phyloP scores from a whole-genome alignment of 2,888 invertebrate genomes.

The Torymus auratus region DNA sequence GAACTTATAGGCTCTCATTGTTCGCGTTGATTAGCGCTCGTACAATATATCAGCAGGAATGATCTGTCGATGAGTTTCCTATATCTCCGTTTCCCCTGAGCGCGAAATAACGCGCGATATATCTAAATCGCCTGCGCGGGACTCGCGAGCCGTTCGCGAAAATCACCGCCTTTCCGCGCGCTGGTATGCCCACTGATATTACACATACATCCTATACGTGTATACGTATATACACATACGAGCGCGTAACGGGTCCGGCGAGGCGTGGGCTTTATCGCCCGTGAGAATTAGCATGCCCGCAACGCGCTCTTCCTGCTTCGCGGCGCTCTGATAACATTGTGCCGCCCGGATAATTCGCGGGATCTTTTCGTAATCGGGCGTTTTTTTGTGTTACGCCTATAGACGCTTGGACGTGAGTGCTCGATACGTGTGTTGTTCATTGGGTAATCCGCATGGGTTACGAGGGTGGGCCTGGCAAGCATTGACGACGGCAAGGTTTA shows the following conservation, averaged over 20 bases:
- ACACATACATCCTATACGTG: neutral
- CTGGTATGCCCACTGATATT: neutral
- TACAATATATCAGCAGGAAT: no score
- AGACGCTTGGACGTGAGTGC: no score
- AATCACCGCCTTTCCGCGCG: no score
- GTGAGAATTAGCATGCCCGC: slow-evolving; percentile 49
- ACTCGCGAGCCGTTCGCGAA: no score
- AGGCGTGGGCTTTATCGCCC: slow-evolving; percentile 44
- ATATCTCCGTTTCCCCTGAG: no score
- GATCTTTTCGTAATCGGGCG: slow-evolving; percentile 34
- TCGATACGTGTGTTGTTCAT: no score
- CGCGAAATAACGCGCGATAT: no score
- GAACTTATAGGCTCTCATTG: no score
- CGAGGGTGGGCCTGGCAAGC: slow-evolving; percentile 6
- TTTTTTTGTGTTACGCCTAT: neutral
- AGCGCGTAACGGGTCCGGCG: neutral
- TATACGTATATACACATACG: neutral
- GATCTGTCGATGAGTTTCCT: no score
- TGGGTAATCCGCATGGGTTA: no score
- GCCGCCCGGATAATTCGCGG: neutral
- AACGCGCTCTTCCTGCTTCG: slow-evolving; percentile 44
- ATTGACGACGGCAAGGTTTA: slow-evolving; percentile 5
- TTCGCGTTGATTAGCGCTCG: no score
- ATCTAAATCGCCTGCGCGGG: no score
- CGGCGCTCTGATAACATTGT: slow-evolving; percentile 43